A percentile compares a stretch with the other conserved stretches of the same genome.
phyloP scores from a whole-genome alignment of 2,888 invertebrate genomes.

The Caenorhabditis sp. region DNA sequence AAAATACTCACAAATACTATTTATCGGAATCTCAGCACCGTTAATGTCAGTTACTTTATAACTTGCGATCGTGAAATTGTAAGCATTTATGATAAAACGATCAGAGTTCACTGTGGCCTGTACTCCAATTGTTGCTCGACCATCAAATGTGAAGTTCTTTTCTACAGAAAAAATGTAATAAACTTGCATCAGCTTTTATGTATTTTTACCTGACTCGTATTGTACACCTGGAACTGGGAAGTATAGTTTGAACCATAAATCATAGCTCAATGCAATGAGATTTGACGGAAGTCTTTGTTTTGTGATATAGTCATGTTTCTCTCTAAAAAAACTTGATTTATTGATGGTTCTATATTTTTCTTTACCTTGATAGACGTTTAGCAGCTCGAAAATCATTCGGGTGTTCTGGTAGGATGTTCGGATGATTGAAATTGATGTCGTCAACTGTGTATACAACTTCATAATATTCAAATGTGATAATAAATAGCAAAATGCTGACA shows the following conservation, averaged over 20 bases:
- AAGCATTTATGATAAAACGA: constrained; percentile 32
- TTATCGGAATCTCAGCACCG: constrained; percentile 24
- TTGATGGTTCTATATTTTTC: background rate
- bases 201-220: constrained; percentile 31
- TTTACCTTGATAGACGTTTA: constrained; percentile 20
- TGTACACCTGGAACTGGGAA: constrained; percentile 41
- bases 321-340: constrained; percentile 18
- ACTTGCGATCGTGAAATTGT: constrained; percentile 25
- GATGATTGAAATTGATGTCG: constrained; percentile 23
- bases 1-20: constrained; percentile 16
- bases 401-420: constrained; percentile 25
- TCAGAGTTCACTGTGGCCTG: constrained; percentile 19
- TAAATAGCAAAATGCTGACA: too few species aligned
- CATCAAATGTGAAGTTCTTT: constrained; percentile 53
- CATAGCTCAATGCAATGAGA: constrained; percentile 37
- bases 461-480: background rate
- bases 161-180: constrained; percentile 18
- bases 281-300: constrained; percentile 37
- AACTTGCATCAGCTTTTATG: constrained; percentile 15
- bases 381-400: constrained; percentile 16
- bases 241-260: constrained; percentile 45
- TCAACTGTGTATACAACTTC: background rate
- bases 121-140: constrained; percentile 21
- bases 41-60: constrained; percentile 8
- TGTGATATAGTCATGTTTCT: constrained; percentile 18